Evolutionary conservation across 2,797 vertebrate species (phyloP).

Genomic region (Austrolebias charrua): DNA sequence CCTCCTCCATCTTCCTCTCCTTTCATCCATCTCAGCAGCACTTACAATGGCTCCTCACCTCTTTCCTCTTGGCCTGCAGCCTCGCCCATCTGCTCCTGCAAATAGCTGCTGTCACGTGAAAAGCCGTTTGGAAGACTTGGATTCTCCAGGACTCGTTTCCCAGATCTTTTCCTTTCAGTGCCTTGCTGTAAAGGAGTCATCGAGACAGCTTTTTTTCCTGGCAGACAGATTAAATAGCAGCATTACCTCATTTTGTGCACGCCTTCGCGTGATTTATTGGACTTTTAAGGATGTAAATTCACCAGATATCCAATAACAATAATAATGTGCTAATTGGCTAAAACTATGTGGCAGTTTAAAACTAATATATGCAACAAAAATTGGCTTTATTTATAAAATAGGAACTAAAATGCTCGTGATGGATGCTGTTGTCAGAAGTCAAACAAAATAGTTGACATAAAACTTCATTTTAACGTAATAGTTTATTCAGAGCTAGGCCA

Average conservation of each 20-base stretch:
- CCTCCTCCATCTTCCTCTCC: slow-evolving; percentile 39
- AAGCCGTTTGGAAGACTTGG: slow-evolving; percentile 22
- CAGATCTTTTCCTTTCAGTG: neutral
- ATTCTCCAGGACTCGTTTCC: slow-evolving; percentile 5
- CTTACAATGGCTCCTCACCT: slow-evolving; percentile 37
- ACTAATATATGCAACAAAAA: too few species aligned
- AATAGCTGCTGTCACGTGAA: slow-evolving; percentile 34
- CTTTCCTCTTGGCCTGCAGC: slow-evolving; percentile 37
- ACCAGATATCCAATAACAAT: too few species aligned
- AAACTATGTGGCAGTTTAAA: too few species aligned
- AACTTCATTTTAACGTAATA: too few species aligned
- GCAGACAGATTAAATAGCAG: neutral
- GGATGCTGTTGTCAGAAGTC: too few species aligned
- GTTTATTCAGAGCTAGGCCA: too few species aligned
- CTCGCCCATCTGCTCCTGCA: slow-evolving; percentile 40
- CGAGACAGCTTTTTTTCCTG: neutral
- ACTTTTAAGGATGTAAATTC: too few species aligned
- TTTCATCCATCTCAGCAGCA: slow-evolving; percentile 43
- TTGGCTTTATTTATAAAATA: too few species aligned
- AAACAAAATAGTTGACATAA: too few species aligned
- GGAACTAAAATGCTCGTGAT: too few species aligned
- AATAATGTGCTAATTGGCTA: too few species aligned
- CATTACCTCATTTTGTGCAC: neutral
- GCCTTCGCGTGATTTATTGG: too few species aligned
- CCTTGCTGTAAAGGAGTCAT: neutral